Evolutionary conservation across 1,140 invertebrate species (phyloP), one percentile per base, ranked within the genome.

Genomic region (Hycleus cichorii): DNA sequence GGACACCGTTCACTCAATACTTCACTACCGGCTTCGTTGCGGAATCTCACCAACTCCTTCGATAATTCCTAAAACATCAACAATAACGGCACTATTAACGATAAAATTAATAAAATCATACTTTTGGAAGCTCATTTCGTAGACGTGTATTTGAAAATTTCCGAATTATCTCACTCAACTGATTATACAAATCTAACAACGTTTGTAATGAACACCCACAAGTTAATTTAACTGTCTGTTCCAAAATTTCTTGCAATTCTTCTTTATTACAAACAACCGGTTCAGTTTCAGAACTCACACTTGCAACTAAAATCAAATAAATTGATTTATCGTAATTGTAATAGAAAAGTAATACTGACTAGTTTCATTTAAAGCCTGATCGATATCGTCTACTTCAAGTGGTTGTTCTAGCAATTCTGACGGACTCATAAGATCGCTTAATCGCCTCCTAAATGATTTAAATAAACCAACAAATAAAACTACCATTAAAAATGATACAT

Each of bases 131-230:
- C 66, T 74, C 72, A 64, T 75, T 78, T 66, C 84, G 77, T 67
- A 83, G 78, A 50, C 75, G 73, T 42, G 65, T 76, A 43, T 72
- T 68, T 25, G 72, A 67, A 69, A 81, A 83, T 63, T 72, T 71
- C 18, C 73, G 76, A n/a, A 84, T 73, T 26, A 79, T 77, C 58
- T 76, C 67, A 26, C 77, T 77, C 0, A 87, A 66, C 65, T 85
- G 80, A 46, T 81, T 75, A 69, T 85, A 81, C 46, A 84, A 71
- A 64, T 87, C 83, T 32, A 84, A 73, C 0, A 87, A 65, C 26
- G 81, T 76, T 46, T 81, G 77, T 10, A 86, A 72, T 1, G 82
- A 75, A 52, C 81, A 79, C 25, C 75, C 69, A 2, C 77, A 70
- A 0, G 84, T 78, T 5, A 73, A 63, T 52, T 79, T 74, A 18